A percentile compares a stretch with the other conserved stretches of the same genome.
These are phyloP conservation scores for Halisarca cf. caerulea DNA, from an alignment of 37 sponge, comb jelly and placozoan genomes.

Conservation along the genomic window DNA sequence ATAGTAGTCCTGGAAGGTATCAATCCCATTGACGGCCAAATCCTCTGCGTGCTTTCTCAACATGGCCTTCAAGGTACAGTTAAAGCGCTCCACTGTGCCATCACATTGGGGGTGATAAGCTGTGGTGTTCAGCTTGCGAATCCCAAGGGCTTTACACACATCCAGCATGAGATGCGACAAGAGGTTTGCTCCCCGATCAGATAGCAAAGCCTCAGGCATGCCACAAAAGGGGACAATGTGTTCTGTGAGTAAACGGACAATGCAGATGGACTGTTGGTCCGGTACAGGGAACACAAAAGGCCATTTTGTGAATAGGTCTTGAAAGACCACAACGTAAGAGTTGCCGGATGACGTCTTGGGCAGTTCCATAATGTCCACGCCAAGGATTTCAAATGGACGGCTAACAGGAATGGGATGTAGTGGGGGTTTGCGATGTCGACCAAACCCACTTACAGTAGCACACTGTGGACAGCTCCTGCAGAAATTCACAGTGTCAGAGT, in stretches of 20 bases:
- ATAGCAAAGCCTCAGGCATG: conserved; percentile 47
- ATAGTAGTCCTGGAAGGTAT: conserved; percentile 36
- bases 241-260: conserved; percentile 31
- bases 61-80: conserved; percentile 47
- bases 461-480: conserved; percentile 48
- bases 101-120: conserved; percentile 52
- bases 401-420: conserved; percentile 52
- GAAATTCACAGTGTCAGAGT: conserved; percentile 19
- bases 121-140: conserved; percentile 48
- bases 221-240: conserved; percentile 58
- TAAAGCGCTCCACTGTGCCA: conserved; percentile 50
- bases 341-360: conserved; percentile 37
- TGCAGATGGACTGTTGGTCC: conserved; percentile 48
- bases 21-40: conserved; percentile 54
- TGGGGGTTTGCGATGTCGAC: conserved; percentile 30
- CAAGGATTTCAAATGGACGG: conserved; percentile 56
- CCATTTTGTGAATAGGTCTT: conserved; percentile 64
- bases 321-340: conserved; percentile 58
- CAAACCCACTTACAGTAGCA: conserved; percentile 41
- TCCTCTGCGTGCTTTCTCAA: conserved; percentile 31
- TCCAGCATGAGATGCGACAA: conserved; percentile 49
- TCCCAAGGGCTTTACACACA: conserved; percentile 37
- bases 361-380: conserved; percentile 55
- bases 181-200: conserved; percentile 51
- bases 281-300: conserved; percentile 59